Base-by-base conservation (phyloP, 1,140 invertebrate genomes). In the Hestina assimilis region DNA sequence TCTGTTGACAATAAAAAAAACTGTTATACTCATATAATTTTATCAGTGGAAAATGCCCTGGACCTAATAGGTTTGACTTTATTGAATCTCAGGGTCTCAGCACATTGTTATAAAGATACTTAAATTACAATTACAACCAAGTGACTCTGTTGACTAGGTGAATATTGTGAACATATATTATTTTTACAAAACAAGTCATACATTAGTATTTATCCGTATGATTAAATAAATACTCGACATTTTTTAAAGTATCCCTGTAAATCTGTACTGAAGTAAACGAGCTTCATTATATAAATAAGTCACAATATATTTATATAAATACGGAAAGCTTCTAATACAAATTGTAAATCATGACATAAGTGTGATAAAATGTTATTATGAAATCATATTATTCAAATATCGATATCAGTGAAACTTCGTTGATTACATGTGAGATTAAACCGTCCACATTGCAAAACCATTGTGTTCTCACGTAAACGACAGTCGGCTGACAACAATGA, bases 401-500 rank as follows among this genome's bases (percentile, higher is more conserved):
- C 46, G 47, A 33, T 63, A 59, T 66, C 56, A 59, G 40, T 62
- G 35, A 38, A 76, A 75, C 71, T 71, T 66, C 42, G 58, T 60
- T 35, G 67, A 79, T 78, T 65, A 71, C 64, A 54, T 64, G 51
- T 59, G 72, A 78, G 69, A 80, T 77, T 68, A 70, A 75, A 72
- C 56, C 45, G 57, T 73, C 58, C 63, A 66, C 56, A 76, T 85
- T 87, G 75, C 82, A 64, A 87, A 85, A 85, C 73, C 65, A 72
- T 80, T 84, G 77, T 84, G 78, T 85, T 87, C 84, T 87, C 82
- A 87, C 81, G 82, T 87, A 83, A 85, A 75, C 69, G 75, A 78
- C 79, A 75, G 75, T 74, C 74, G 78, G 72, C 67, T 64, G 62
- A 80, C 80, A 81, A 87, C 84, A 87, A 84, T 87, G 69, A 83